Base-by-base conservation (phyloP, 92 coral and sea anemone species). In the Chrysogorgia sp. region DNA sequence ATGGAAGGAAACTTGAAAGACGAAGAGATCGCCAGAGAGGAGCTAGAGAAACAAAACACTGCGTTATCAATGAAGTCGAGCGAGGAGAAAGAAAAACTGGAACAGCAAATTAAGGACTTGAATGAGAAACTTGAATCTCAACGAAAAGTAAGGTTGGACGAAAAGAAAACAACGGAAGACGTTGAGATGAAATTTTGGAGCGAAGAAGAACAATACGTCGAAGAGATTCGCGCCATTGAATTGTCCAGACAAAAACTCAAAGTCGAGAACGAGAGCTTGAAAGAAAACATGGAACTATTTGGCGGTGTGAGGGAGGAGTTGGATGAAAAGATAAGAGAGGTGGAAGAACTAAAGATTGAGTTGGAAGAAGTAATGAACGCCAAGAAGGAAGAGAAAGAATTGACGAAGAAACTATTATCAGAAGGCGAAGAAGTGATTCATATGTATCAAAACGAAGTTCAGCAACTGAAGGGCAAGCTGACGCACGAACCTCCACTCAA, bases 221-320 rank as follows among this genome's bases (percentile, higher is more conserved):
- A 69, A 34, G 59, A 69, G 33, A 69, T 69, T 24, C 76, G 76
- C 10, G 76, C 76, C 59, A 69, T 69, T 28, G 76, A 69, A 49
- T n/a, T 47, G 22, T 69, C 76, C 13, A 59, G 76, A 1, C 58
- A 69, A 21, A 47, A 49, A 33, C 34, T 79, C 19, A 76, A 79
- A 22, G 68, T 59, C 28, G 93, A 90, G 47, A 77, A 75, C 15
- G 86, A 83, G 33, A 69, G 79, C 49, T 43, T 90, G 55, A 58
- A 75, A 7, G 84, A 86, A 31, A 83, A 81, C 40, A 35, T 90
- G 26, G 93, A 90, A 83, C 84, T 79, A n/a, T 34, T 90, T 1
- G 76, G 30, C 34, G 76, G 60, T 0, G 60, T 64, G 61, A 47
- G 69, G 33, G 67, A 59, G 22, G 29, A 47, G 23, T 40, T 71